Evolutionary conservation across 2,888 invertebrate species (phyloP).

Genomic region (Temnothorax ravouxi): DNA sequence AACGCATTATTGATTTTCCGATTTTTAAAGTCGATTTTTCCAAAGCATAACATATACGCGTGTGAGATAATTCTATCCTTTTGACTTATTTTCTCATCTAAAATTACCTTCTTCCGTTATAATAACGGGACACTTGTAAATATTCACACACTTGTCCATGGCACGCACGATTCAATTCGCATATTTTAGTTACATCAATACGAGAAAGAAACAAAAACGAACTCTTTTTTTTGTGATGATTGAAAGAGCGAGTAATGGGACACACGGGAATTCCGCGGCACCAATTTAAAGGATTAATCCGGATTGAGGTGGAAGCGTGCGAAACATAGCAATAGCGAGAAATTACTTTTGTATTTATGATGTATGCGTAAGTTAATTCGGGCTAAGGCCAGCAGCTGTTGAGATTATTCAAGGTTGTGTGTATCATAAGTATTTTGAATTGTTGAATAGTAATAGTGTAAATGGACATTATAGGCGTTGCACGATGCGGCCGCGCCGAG

Average conservation of each 20-base stretch:
- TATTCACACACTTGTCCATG: not conserved
- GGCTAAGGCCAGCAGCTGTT: constrained; percentile 85
- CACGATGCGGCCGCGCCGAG: constrained; percentile 54
- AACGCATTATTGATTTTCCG: not conserved
- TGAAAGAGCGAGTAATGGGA: not conserved
- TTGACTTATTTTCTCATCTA: not conserved
- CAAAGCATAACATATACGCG: not conserved
- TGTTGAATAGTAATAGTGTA: constrained; percentile 86
- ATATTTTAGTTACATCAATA: constrained; percentile 7
- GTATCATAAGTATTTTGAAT: constrained; percentile 86
- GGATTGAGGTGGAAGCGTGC: constrained; percentile 46
- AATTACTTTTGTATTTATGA: constrained; percentile 82
- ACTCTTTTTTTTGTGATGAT: not conserved
- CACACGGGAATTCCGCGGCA: not conserved
- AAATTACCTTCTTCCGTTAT: not conserved
- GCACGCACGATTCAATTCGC: not conserved
- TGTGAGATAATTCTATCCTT: not conserved
- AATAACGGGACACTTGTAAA: not conserved
- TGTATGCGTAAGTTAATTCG: constrained; percentile 81
- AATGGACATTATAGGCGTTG: constrained; percentile 71
- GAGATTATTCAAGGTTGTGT: constrained; percentile 87
- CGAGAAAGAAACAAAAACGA: not conserved
- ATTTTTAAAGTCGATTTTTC: not conserved
- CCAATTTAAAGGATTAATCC: constrained; percentile 22
- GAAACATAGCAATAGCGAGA: constrained; percentile 68